Evolutionary conservation across 2,797 vertebrate genomes (phyloP).

Genomic region (Picus viridis): DNA sequence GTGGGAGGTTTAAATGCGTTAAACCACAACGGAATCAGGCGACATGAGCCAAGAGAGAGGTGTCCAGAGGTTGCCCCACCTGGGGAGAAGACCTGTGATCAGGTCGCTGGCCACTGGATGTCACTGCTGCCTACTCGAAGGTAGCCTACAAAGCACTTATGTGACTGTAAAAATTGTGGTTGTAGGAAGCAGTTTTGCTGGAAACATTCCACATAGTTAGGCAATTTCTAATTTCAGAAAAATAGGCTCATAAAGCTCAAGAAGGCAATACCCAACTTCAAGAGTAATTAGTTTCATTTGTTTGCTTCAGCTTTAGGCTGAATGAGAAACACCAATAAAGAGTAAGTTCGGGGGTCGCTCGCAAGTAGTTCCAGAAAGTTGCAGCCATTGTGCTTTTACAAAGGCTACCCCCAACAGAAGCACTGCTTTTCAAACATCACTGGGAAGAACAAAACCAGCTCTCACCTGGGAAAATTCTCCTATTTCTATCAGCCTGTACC

Average conservation of each 20-base stretch:
- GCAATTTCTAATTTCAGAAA: constrained; percentile 84
- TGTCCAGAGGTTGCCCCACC: too few species aligned
- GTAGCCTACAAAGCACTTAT: constrained; percentile 74
- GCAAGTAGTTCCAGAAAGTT: constrained; percentile 62
- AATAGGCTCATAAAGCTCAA: constrained; percentile 80
- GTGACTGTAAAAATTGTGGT: constrained; percentile 80
- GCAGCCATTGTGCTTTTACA: constrained; percentile 63
- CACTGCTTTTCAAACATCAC: not conserved
- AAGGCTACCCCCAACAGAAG: constrained; percentile 16
- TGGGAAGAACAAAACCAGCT: not conserved
- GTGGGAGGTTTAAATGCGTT: not conserved
- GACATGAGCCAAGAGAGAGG: not conserved
- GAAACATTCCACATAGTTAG: constrained; percentile 75
- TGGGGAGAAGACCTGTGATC: constrained; percentile 73
- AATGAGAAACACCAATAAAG: constrained; percentile 72
- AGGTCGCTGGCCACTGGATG: constrained; percentile 78
- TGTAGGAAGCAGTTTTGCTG: constrained; percentile 77
- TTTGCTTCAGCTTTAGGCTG: constrained; percentile 78
- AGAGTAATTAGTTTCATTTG: constrained; percentile 83
- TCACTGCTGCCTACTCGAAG: constrained; percentile 79
- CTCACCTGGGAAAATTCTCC: not conserved
- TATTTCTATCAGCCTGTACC: not conserved
- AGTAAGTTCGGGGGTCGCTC: constrained; percentile 61
- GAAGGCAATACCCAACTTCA: constrained; percentile 80
- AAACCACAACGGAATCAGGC: not conserved